These are phyloP conservation scores for Euura saliciscinereae DNA, from an alignment of 1,140 invertebrate genomes.

Conservation along the genomic window DNA sequence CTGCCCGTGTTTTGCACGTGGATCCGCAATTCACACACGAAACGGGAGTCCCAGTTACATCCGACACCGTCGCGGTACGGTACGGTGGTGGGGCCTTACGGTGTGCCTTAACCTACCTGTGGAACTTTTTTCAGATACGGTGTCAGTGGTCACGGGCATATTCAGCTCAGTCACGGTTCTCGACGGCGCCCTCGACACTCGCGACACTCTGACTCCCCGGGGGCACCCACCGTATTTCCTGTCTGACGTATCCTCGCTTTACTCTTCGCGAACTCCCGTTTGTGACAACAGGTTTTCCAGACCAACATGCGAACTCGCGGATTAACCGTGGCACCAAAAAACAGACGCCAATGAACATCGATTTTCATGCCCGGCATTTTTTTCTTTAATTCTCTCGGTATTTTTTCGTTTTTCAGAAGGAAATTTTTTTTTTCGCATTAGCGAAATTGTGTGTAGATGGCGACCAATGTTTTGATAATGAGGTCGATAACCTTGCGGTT, in stretches of 20 bases:
- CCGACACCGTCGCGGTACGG: background rate
- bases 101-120: background rate
- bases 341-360: too few species aligned
- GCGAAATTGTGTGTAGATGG: too few species aligned
- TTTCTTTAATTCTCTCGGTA: too few species aligned
- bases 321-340: too few species aligned
- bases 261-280: background rate
- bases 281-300: background rate
- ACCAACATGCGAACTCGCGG: too few species aligned
- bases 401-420: too few species aligned
- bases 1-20: background rate
- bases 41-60: constrained; percentile 1
- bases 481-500: too few species aligned
- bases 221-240: constrained; percentile 56
- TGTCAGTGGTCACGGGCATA: constrained; percentile 46
- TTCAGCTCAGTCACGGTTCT: constrained; percentile 53
- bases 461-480: too few species aligned
- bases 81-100: background rate
- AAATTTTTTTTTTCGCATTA: too few species aligned
- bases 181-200: constrained; percentile 41
- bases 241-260: constrained; percentile 14
- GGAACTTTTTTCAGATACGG: constrained; percentile 19
- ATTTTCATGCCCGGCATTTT: too few species aligned
- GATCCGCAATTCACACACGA: background rate
- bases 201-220: constrained; percentile 41